phyloP scores from a whole-genome alignment of 2,888 invertebrate species.

The Hemicrepidius hirtus region DNA sequence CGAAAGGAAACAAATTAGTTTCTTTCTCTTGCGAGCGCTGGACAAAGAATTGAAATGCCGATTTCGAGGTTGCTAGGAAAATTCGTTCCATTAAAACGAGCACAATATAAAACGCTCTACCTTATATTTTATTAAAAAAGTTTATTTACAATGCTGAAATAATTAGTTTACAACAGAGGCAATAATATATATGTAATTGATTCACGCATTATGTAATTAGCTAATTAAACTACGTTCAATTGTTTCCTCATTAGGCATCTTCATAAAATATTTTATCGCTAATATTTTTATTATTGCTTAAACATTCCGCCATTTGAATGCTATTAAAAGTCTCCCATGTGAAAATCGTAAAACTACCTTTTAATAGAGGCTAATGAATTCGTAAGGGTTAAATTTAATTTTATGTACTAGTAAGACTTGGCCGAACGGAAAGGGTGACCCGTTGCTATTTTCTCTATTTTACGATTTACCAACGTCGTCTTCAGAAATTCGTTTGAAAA shows the following conservation, averaged over 20 bases:
- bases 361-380: slow-evolving; percentile 32
- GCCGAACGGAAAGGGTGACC: background rate
- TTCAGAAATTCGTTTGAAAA: slow-evolving; percentile 1
- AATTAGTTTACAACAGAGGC: slow-evolving; percentile 33
- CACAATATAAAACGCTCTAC: slow-evolving; percentile 29
- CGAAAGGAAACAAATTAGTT: slow-evolving; percentile 29
- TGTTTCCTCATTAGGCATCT: slow-evolving; percentile 41
- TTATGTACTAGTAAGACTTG: background rate
- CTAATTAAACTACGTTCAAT: slow-evolving; percentile 37
- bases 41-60: slow-evolving; percentile 28
- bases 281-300: slow-evolving; percentile 28
- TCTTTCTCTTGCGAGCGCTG: slow-evolving; percentile 16
- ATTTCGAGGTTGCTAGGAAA: slow-evolving; percentile 30
- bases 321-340: slow-evolving; percentile 33
- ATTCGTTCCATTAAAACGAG: slow-evolving; percentile 35
- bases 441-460: background rate
- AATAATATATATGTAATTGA: slow-evolving; percentile 32
- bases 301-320: slow-evolving; percentile 23
- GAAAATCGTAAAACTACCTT: slow-evolving; percentile 29
- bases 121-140: slow-evolving; percentile 33
- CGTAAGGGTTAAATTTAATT: slow-evolving; percentile 4
- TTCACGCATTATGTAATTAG: slow-evolving; percentile 42
- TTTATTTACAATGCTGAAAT: slow-evolving; percentile 30
- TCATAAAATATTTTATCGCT: slow-evolving; percentile 39
- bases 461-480: slow-evolving; percentile 9